Evolutionary conservation across 2,888 invertebrate species (phyloP).

Genomic region (Oscheius sp.): DNA sequence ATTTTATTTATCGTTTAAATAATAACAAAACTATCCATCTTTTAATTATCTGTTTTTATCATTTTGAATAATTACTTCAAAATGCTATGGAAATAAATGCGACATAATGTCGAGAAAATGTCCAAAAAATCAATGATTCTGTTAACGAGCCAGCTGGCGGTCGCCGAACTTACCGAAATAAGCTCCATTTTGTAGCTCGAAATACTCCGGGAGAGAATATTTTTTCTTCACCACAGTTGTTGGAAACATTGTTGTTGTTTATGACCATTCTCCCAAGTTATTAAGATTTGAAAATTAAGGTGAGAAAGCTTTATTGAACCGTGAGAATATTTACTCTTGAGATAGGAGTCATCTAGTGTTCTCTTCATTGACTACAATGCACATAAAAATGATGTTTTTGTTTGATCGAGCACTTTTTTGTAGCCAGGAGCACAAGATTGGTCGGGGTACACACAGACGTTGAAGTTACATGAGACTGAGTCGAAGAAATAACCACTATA

Average conservation of each 20-base stretch:
- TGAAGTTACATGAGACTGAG: not conserved
- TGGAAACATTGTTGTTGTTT: no score
- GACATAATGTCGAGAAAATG: not conserved
- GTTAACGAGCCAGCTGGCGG: not conserved
- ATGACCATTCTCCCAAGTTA: not conserved
- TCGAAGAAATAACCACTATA: not conserved
- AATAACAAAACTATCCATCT: no score
- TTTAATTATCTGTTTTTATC: no score
- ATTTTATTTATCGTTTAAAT: no score
- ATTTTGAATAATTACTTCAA: no score
- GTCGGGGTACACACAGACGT: not conserved
- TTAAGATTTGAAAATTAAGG: not conserved
- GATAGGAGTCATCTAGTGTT: not conserved
- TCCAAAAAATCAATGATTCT: not conserved
- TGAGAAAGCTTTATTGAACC: not conserved
- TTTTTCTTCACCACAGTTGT: not conserved
- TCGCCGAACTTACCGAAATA: not conserved
- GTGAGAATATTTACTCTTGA: not conserved
- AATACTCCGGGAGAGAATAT: not conserved
- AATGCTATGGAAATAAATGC: no score
- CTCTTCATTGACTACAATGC: not conserved
- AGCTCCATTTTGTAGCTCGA: not conserved
- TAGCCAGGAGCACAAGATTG: constrained; percentile 1
- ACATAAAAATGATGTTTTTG: not conserved
- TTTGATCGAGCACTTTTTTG: not conserved